Conservation (phyloP, 2,113 vertebrate species). For the Dolichallabes microphthalmus region DNA sequence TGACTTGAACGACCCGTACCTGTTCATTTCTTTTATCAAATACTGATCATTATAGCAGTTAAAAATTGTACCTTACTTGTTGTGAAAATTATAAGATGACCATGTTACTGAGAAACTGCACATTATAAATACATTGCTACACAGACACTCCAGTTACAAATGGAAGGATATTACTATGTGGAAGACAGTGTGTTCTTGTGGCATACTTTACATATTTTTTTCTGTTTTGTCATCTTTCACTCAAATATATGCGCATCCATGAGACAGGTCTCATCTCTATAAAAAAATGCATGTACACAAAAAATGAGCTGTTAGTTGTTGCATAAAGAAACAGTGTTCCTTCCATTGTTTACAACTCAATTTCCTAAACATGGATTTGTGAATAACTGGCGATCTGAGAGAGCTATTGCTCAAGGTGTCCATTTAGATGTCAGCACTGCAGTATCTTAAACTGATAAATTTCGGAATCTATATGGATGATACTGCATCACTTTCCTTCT, state of each 20-base stretch:
- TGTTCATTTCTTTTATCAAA: no score
- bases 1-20: no score
- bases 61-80: no score
- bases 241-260: not conserved
- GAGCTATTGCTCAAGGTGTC: not conserved
- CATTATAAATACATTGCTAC: not conserved
- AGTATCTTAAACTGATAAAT: constrained; percentile 34
- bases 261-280: not conserved
- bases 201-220: not conserved
- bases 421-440: constrained; percentile 27
- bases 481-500: constrained; percentile 14
- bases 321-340: not conserved
- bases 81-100: no score
- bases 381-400: constrained; percentile 3
- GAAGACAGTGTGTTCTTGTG: not conserved
- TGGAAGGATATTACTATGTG: not conserved
- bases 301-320: constrained; percentile 13
- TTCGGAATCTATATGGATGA: constrained; percentile 5
- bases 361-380: not conserved
- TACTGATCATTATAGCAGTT: no score
- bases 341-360: constrained; percentile 2
- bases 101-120: not conserved
- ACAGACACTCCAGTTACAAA: not conserved
- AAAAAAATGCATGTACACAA: not conserved
- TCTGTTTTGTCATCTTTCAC: not conserved